Conservation (phyloP, 2,113 vertebrate species). For the Cygnus atratus region DNA sequence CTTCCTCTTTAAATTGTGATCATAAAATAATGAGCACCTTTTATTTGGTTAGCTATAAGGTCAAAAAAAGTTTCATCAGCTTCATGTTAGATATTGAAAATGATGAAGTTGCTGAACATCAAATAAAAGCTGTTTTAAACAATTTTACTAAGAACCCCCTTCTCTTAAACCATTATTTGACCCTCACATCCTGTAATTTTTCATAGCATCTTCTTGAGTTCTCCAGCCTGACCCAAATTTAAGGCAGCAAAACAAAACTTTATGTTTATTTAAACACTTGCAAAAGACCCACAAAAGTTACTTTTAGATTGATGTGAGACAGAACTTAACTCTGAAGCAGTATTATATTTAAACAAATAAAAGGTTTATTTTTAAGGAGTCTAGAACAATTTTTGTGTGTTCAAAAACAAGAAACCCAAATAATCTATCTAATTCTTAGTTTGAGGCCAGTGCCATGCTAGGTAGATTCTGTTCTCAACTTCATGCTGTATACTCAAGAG, state of each 20-base stretch:
- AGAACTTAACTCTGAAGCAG: background rate
- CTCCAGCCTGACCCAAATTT: background rate
- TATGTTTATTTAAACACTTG: background rate
- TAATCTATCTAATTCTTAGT: background rate
- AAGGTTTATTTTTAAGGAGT: background rate
- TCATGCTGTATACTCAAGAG: rapidly evolving
- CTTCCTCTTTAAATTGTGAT: background rate
- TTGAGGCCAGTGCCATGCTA: background rate
- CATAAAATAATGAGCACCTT: background rate
- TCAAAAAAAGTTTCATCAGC: background rate
- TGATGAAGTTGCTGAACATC: background rate
- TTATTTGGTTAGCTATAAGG: background rate
- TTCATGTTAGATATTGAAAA: background rate
- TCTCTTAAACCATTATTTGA: background rate
- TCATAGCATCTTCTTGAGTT: background rate
- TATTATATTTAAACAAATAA: background rate
- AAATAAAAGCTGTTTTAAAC: background rate
- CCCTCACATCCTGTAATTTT: background rate
- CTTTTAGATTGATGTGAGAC: background rate
- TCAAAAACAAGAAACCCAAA: background rate
- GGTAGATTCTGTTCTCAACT: background rate
- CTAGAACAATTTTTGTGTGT: background rate
- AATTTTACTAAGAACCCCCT: background rate
- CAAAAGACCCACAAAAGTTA: background rate
- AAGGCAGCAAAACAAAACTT: background rate